A percentile compares a stretch with the other conserved stretches of the same genome.
These are phyloP conservation scores for Aplysina aerophoba DNA, from an alignment of 37 sponge, comb jelly and placozoan species.

Conservation along the genomic window DNA sequence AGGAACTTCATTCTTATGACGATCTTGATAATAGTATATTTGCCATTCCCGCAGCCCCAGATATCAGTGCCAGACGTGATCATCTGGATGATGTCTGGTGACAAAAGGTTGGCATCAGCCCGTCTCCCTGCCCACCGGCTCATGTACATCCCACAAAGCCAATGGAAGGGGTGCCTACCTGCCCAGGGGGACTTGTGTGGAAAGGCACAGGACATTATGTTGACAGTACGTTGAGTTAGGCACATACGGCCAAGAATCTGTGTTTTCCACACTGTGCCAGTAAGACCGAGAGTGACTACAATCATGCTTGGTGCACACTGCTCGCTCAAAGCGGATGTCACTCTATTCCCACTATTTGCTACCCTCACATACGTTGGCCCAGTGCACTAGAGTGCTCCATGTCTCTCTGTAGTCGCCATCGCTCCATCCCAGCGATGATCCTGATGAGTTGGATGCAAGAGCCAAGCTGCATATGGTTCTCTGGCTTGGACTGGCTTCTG, in stretches of 20 bases:
- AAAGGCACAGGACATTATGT: conserved; percentile 72
- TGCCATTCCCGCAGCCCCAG: conserved; percentile 72
- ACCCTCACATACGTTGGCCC: no score
- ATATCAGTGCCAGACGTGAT: conserved; percentile 94
- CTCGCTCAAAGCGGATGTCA: no score
- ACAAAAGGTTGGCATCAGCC: conserved; percentile 81
- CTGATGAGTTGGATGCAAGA: conserved; percentile 61
- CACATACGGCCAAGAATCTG: no score
- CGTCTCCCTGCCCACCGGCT: conserved; percentile 88
- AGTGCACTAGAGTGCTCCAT: no score
- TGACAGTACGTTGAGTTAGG: conserved; percentile 71
- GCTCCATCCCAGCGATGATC: conserved; percentile 63
- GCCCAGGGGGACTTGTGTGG: conserved; percentile 85
- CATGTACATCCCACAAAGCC: conserved; percentile 61
- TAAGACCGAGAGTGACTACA: no score
- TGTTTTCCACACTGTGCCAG: no score
- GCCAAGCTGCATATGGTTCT: conserved; percentile 79
- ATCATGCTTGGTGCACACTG: no score
- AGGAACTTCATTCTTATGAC: background rate
- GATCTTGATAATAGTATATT: background rate
- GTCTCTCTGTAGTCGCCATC: conserved; percentile 62
- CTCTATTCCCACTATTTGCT: no score
- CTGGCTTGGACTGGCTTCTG: conserved; percentile 91
- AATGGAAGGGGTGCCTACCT: conserved; percentile 48
- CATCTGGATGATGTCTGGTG: conserved; percentile 95